These are phyloP conservation scores for Scaptomyza parva DNA, from an alignment of 2,888 invertebrate species.

Conservation along the genomic window DNA sequence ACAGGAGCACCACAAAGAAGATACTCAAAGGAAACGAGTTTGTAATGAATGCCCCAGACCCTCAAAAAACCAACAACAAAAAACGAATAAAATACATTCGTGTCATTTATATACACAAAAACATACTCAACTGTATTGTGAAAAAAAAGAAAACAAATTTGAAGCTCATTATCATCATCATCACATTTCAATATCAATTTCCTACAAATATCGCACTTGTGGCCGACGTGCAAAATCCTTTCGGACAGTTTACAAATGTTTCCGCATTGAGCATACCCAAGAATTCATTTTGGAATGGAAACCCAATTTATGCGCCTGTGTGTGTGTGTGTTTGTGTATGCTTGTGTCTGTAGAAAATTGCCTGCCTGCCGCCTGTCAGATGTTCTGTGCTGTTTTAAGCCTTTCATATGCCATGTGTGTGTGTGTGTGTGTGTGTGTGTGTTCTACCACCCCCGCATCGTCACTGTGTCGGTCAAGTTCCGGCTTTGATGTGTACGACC, in stretches of 20 bases:
- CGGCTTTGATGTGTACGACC: conserved; percentile 46
- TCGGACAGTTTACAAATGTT: conserved; percentile 56
- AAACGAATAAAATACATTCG: conserved; percentile 48
- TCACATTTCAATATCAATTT: conserved; percentile 74
- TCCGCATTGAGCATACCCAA: conserved; percentile 14
- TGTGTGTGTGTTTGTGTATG: background rate
- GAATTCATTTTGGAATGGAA: conserved; percentile 43
- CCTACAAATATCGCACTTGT: conserved; percentile 34
- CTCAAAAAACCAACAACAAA: conserved; percentile 15
- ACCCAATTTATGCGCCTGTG: conserved; percentile 9
- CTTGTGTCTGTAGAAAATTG: conserved; percentile 15
- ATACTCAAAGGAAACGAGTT: conserved; percentile 21
- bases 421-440: conserved; percentile 19
- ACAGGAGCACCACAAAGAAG: conserved; percentile 23
- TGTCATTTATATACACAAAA: conserved; percentile 41
- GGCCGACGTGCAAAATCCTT: conserved; percentile 68
- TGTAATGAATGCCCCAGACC: conserved; percentile 31
- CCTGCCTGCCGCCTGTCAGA: conserved; percentile 41
- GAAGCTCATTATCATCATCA: conserved; percentile 69
- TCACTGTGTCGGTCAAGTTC: conserved; percentile 41
- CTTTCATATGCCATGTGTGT: conserved; percentile 30
- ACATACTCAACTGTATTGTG: conserved; percentile 11
- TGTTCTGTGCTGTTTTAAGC: conserved; percentile 31
- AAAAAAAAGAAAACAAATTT: conserved; percentile 57
- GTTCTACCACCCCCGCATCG: background rate